A percentile compares a stretch with the other conserved stretches of the same genome.
Conservation (phyloP, 1,140 invertebrate species). For the Streblospio benedicti region DNA sequence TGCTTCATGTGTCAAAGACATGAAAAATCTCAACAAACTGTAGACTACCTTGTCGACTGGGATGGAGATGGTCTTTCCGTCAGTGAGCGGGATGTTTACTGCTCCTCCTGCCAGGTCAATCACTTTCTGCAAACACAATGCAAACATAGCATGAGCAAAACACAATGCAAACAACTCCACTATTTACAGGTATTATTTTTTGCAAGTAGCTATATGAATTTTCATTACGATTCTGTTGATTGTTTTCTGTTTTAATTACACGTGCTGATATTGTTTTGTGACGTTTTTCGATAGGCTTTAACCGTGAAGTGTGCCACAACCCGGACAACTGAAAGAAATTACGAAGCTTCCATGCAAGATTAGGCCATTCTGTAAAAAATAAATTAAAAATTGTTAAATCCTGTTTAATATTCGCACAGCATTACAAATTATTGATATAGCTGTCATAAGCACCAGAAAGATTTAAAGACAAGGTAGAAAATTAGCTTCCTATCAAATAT, state of each 20-base stretch:
- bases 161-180: background rate
- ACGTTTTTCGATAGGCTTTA: background rate
- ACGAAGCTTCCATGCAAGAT: too few relatives aligned
- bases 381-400: too few relatives aligned
- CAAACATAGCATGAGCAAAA: background rate
- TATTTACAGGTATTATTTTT: conserved; percentile 23
- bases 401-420: too few relatives aligned
- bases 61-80: conserved; percentile 87
- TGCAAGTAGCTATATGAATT: background rate
- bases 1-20: too few relatives aligned
- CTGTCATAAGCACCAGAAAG: too few relatives aligned
- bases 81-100: conserved; percentile 75
- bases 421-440: too few relatives aligned
- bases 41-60: conserved; percentile 59
- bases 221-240: background rate
- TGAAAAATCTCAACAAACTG: conserved; percentile 56
- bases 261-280: background rate
- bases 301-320: too few relatives aligned
- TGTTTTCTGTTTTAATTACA: background rate
- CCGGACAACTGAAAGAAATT: too few relatives aligned
- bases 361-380: too few relatives aligned
- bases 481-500: too few relatives aligned
- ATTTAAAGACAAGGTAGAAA: too few relatives aligned
- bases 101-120: conserved; percentile 40
- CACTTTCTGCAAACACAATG: background rate